phyloP scores from a whole-genome alignment of 2,797 vertebrate species.

The Hyperoplus immaculatus region DNA sequence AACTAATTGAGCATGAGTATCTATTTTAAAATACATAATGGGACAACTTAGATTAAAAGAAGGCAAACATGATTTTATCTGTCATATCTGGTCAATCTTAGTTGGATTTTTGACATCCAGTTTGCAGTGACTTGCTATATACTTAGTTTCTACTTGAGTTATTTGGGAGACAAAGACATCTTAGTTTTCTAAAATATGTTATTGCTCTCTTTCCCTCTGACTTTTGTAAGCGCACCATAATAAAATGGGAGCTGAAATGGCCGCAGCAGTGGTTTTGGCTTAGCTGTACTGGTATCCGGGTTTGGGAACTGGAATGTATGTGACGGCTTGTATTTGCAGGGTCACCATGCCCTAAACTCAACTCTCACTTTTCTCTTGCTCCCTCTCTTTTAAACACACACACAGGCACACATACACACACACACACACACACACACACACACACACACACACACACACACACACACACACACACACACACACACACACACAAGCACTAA shows the following conservation, averaged over 20 bases:
- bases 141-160: background rate
- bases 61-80: background rate
- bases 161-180: conserved; percentile 22
- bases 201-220: conserved; percentile 21
- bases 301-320: conserved; percentile 60
- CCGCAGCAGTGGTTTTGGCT: conserved; percentile 57
- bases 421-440: background rate
- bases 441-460: conserved; percentile 23
- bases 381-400: background rate
- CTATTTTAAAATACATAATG: background rate
- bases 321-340: conserved; percentile 47
- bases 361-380: conserved; percentile 45
- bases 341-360: conserved; percentile 65
- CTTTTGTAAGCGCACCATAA: conserved; percentile 19
- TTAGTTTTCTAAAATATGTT: conserved; percentile 25
- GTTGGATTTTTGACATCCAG: background rate
- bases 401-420: conserved; percentile 27
- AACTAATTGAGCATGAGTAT: too few relatives aligned
- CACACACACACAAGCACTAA: conserved; percentile 7
- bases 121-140: background rate
- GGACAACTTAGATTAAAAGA: background rate
- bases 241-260: conserved; percentile 34
- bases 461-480: conserved; percentile 29
- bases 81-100: background rate
- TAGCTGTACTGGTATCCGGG: conserved; percentile 22